Percentiles rank a stretch among this genome's conserved stretches.
These are phyloP conservation scores for Prolemur simus DNA, from an alignment of 2,113 vertebrate genomes.

Conservation along the genomic window DNA sequence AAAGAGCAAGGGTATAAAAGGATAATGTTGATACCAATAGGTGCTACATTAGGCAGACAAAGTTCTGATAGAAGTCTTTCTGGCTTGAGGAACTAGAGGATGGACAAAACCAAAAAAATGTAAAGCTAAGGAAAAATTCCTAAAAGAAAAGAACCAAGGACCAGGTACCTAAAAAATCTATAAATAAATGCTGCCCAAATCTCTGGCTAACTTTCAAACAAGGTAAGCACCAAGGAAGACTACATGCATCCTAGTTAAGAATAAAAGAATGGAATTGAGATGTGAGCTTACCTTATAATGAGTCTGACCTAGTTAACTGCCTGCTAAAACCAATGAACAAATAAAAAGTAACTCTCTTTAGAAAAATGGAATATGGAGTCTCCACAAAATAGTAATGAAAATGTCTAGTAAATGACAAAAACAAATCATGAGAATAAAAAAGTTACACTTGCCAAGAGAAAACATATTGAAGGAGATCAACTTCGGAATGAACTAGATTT, in stretches of 20 bases:
- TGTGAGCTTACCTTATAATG: neutral
- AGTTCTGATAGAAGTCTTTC: neutral
- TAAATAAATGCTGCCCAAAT: neutral
- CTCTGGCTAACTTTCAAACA: neutral
- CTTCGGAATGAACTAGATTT: neutral
- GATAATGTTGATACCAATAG: neutral
- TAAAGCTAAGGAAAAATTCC: neutral
- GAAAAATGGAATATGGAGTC: neutral
- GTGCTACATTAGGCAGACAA: neutral
- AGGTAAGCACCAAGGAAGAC: neutral
- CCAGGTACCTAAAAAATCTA: neutral
- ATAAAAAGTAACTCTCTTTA: neutral
- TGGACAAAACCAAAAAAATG: neutral
- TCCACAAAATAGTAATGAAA: neutral
- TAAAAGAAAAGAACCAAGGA: neutral
- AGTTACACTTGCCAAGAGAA: neutral
- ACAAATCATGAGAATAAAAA: neutral
- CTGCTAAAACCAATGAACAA: neutral
- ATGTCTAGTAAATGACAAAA: neutral
- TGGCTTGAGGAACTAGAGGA: neutral
- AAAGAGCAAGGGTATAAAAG: neutral
- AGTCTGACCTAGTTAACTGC: neutral
- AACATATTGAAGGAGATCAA: neutral
- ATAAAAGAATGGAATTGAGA: neutral
- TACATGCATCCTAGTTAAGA: neutral